Evolutionary conservation across 2,888 invertebrate genomes (phyloP).

Genomic region (Cephalotes varians): DNA sequence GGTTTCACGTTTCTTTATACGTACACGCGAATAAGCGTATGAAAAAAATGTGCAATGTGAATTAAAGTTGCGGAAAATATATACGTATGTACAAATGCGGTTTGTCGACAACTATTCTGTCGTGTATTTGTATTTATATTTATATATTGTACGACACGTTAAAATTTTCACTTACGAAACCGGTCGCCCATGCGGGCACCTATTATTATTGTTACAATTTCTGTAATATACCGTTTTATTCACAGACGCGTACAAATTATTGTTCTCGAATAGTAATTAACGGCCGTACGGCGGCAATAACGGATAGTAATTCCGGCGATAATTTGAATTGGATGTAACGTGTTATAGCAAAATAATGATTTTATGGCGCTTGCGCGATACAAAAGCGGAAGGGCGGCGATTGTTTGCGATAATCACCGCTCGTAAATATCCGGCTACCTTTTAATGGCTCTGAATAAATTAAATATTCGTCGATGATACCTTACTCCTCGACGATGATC

Average conservation of each 20-base stretch:
- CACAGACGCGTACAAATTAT: constrained; percentile 38
- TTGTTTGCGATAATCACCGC: constrained; percentile 62
- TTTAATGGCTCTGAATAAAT: constrained; percentile 69
- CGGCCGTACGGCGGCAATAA: constrained; percentile 41
- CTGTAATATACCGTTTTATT: constrained; percentile 46
- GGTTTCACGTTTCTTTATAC: not conserved
- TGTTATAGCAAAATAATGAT: constrained; percentile 63
- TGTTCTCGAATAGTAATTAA: constrained; percentile 47
- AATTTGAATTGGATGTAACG: constrained; percentile 54
- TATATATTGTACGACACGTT: not conserved
- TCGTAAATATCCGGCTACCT: constrained; percentile 63
- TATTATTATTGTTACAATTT: constrained; percentile 45
- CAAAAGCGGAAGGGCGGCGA: constrained; percentile 51
- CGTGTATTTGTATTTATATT: not conserved
- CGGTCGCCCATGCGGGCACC: not conserved
- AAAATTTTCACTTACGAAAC: constrained; percentile 12
- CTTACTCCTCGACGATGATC: constrained; percentile 28
- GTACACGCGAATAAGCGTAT: not conserved
- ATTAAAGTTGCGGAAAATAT: not conserved
- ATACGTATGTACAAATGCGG: not conserved
- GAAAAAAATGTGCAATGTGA: not conserved
- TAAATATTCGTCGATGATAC: constrained; percentile 34
- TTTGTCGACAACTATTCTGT: not conserved
- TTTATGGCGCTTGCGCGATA: constrained; percentile 58
- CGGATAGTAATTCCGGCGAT: constrained; percentile 43